Base-by-base conservation (phyloP, 1,140 invertebrate species). In the Drosophila erecta region DNA sequence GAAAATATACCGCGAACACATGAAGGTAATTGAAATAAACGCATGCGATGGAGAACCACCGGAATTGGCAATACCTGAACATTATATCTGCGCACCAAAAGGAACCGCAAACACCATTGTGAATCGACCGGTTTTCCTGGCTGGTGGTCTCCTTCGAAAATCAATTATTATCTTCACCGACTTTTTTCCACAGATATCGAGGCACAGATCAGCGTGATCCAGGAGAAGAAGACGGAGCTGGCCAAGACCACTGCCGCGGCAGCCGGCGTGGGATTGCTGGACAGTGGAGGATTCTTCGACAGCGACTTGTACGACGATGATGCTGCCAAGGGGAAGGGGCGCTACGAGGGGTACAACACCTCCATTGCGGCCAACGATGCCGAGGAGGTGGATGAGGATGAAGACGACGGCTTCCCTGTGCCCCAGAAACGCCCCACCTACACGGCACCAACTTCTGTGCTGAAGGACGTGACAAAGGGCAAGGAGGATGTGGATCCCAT, bases 401-500 rank as follows among this genome's bases (percentile, higher is more conserved):
- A 98, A 89, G 97, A 98, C 87, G 96, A 97, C 55, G 93, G 94
- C 4, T 94, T 94, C 37, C 94, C 95, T 17, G 95, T 95, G 51
- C 93, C 93, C 58, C 94, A 96, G 79, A 95, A 96, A 90, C 94
- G 95, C 72, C 93, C 95, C n/a, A 95, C 95, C 1, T 97, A 97
- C 76, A 97, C 96, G 65, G 98, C 97, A 17, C 97, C 97, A 6
- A 95, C 96, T 37, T 97, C 97, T 54, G 93, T 98, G 24, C 94
- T 98, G 5, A 98, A 98, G 94, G 98, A 98, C 93, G 95, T 98
- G 79, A 95, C 96, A 51, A 96, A 96, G 93, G 97, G 97, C 30
- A 89, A 90, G 55, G 96, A 97, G 77, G 98, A 99, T 93, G 97
- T 96, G 94, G 98, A 99, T 94, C 98, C 98, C 2, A 97, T 99